Evolutionary conservation across 2,797 vertebrate species (phyloP), one percentile per base, ranked within the genome.

Genomic region (Falco columbarius): DNA sequence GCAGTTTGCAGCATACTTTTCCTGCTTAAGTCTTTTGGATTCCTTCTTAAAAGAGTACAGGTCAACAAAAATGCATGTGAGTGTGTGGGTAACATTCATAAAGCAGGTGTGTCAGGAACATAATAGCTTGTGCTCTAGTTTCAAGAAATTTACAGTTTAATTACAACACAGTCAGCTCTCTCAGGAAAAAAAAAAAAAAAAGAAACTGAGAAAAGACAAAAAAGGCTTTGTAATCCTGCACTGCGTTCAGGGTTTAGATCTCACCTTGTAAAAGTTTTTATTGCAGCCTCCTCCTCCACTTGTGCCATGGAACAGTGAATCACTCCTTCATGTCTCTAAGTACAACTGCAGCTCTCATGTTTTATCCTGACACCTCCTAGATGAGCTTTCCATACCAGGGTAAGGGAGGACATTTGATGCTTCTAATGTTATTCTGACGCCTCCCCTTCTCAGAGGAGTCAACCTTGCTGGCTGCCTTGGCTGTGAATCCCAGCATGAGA

Each of bases 281-380:
- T 97, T 92, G 94, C 94, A 95, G 94, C 96, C 95, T 97, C 97
- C 97, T 98, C 96, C 96, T 97, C 96, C 97, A 83, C 70, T 97
- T 97, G 95, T 98, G 97, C 97, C 96, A 80, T 97, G 97, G 97
- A 98, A 97, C 91, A 97, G 97, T 98, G 98, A 98, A 97, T 98
- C 97, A 97, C 95, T 97, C 89, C 83, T 96, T 90, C 93, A 97
- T 98, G 98, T 99, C 98, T 99, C 97, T 92, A 96, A 98, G 97
- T 98, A 99, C 98, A 98, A 98, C 98, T 97, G 97, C 97, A 97
- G 97, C 92, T 96, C 98, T 99, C 99, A 98, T 98, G 98, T 98
- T 98, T 99, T 98, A 98, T 98, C 98, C 98, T 97, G 97, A 98
- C 98, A 98, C 98, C 98, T 98, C 98, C 96, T 98, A 98, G 98